Conservation (phyloP, 2,888 invertebrate species). For the Dermolepida albohirtum region DNA sequence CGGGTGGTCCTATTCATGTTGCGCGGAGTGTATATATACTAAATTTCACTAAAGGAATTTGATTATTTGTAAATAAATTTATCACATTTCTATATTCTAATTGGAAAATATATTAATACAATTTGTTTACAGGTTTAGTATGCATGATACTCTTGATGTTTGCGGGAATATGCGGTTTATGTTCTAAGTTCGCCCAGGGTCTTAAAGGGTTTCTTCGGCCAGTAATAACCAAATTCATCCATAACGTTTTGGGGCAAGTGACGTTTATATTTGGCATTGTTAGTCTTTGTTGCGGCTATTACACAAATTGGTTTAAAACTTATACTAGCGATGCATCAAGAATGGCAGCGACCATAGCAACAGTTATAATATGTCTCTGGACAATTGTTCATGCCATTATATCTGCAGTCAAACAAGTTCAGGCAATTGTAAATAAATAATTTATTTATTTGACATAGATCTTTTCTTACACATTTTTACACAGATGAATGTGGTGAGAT, state of each 20-base stretch:
- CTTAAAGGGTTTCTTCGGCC: slow-evolving; percentile 52
- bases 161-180: slow-evolving; percentile 53
- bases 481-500: slow-evolving; percentile 38
- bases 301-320: slow-evolving; percentile 57
- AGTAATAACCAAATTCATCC: slow-evolving; percentile 56
- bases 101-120: neutral
- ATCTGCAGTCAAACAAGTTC: slow-evolving; percentile 53
- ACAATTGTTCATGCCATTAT: slow-evolving; percentile 55
- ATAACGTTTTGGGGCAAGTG: slow-evolving; percentile 58
- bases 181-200: slow-evolving; percentile 52
- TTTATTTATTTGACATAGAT: slow-evolving; percentile 26
- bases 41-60: too few relatives aligned
- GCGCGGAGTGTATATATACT: too few relatives aligned
- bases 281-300: slow-evolving; percentile 57
- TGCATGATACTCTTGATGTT: slow-evolving; percentile 56
- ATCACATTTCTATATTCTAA: neutral
- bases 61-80: too few relatives aligned
- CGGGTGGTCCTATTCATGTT: too few relatives aligned
- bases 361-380: slow-evolving; percentile 55
- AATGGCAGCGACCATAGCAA: slow-evolving; percentile 54
- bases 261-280: slow-evolving; percentile 58
- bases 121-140: slow-evolving; percentile 55
- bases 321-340: slow-evolving; percentile 54
- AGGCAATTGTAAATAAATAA: slow-evolving; percentile 44
- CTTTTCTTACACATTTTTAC: slow-evolving; percentile 23